Conservation (phyloP, 2,797 vertebrate species). For the Aratinga solstitialis region DNA sequence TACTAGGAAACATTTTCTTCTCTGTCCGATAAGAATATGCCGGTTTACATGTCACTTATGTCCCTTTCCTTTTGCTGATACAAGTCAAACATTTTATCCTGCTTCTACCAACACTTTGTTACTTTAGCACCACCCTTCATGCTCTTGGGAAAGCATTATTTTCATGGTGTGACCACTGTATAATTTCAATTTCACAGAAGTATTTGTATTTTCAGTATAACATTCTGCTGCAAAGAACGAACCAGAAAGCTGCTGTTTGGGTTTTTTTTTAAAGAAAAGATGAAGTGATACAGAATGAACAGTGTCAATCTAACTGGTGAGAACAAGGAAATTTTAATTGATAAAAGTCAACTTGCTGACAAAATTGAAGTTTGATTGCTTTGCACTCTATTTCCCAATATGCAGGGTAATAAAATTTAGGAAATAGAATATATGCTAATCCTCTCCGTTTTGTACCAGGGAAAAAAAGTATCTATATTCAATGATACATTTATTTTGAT, state of each 20-base stretch:
- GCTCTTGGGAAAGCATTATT: not conserved
- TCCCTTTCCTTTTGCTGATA: not conserved
- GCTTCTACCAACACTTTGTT: not conserved
- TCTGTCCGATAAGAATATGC: not conserved
- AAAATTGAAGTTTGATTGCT: not conserved
- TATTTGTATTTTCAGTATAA: not conserved
- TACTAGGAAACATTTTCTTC: not conserved
- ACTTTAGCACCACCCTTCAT: not conserved
- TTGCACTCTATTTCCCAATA: not conserved
- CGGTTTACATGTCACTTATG: not conserved
- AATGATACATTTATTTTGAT: not conserved
- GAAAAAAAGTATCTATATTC: not conserved
- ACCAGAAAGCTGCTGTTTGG: not conserved
- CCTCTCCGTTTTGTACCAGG: not conserved
- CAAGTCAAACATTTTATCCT: not conserved
- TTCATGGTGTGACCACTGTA: not conserved
- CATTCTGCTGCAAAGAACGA: not conserved
- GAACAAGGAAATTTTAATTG: not conserved
- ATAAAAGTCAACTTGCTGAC: not conserved
- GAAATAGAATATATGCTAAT: not conserved
- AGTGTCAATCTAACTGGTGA: not conserved
- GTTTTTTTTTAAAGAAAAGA: not conserved
- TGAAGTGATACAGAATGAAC: not conserved
- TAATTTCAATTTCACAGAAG: not conserved
- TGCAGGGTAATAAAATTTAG: accelerated